These are phyloP conservation scores for Hippoglossus stenolepis DNA, from an alignment of 2,113 vertebrate genomes.

Conservation along the genomic window DNA sequence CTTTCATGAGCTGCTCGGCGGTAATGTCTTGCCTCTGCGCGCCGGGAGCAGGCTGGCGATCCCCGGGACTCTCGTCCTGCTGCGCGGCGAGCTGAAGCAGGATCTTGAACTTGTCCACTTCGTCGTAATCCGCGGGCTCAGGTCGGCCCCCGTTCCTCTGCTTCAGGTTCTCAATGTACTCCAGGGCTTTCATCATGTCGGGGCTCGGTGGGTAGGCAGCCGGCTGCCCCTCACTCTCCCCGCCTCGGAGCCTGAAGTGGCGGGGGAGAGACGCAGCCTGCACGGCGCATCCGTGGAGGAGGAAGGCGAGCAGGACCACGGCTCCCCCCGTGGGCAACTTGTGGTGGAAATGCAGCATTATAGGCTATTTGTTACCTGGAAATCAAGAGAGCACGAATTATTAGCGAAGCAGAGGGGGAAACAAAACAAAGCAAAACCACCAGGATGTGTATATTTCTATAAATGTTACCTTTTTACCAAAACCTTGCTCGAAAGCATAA, in stretches of 20 bases:
- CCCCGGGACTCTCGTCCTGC: conserved; percentile 83
- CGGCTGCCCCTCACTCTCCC: conserved; percentile 86
- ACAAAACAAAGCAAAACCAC: background rate
- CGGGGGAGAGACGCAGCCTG: conserved; percentile 89
- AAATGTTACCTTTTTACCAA: background rate
- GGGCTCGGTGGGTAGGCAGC: conserved; percentile 87
- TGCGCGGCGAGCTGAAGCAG: conserved; percentile 87
- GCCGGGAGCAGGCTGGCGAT: conserved; percentile 73
- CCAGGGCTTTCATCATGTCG: conserved; percentile 96
- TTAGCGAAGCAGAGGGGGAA: background rate
- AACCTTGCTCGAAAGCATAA: background rate
- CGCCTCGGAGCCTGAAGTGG: conserved; percentile 90
- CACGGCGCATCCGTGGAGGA: conserved; percentile 82
- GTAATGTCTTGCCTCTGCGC: conserved; percentile 87
- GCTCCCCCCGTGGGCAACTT: conserved; percentile 84
- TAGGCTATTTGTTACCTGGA: conserved; percentile 84
- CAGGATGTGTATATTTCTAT: background rate
- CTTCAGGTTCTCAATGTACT: conserved; percentile 96
- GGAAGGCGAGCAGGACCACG: conserved; percentile 82
- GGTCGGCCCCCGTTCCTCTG: conserved; percentile 87
- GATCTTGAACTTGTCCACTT: conserved; percentile 83
- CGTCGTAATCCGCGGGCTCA: conserved; percentile 87
- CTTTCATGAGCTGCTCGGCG: conserved; percentile 88
- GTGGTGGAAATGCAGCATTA: conserved; percentile 86
- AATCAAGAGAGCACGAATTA: conserved; percentile 46